Conservation (phyloP, 2,797 vertebrate species). For the Phoebastria nigripes region DNA sequence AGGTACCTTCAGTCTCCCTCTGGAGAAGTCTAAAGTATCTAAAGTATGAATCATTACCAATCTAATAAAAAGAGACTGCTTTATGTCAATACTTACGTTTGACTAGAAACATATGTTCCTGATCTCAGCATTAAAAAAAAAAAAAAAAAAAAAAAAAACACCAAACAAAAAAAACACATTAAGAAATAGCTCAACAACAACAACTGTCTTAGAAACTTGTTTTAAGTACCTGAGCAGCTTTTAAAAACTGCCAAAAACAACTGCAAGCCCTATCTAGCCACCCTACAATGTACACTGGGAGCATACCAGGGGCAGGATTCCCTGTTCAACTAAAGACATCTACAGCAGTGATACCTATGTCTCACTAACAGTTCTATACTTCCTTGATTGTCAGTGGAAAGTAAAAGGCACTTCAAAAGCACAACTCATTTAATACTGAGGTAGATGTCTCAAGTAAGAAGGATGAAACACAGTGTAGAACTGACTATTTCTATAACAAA, state of each 20-base stretch:
- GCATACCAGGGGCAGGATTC: not conserved
- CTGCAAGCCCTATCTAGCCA: not conserved
- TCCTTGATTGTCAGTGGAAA: not conserved
- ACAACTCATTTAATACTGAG: not conserved
- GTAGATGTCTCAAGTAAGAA: not conserved
- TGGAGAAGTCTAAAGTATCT: not conserved
- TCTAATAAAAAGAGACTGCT: not conserved
- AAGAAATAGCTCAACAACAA: not conserved
- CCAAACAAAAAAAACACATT: not conserved
- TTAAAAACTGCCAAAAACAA: not conserved
- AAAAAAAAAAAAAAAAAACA: not conserved
- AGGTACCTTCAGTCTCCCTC: not conserved
- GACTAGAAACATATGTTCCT: not conserved
- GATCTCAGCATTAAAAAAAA: not conserved
- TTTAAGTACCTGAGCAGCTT: not conserved
- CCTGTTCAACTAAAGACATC: not conserved
- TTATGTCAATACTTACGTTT: not conserved
- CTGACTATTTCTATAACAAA: not conserved
- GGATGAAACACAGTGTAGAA: not conserved
- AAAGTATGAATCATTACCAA: not conserved
- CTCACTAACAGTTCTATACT: not conserved
- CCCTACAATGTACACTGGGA: not conserved
- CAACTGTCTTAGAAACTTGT: not conserved
- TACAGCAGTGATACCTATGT: not conserved
- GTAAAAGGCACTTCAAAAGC: not conserved